Evolutionary conservation across 2,888 invertebrate genomes (phyloP), one percentile per base, ranked within the genome.

Genomic region (Limnephilus auricula): DNA sequence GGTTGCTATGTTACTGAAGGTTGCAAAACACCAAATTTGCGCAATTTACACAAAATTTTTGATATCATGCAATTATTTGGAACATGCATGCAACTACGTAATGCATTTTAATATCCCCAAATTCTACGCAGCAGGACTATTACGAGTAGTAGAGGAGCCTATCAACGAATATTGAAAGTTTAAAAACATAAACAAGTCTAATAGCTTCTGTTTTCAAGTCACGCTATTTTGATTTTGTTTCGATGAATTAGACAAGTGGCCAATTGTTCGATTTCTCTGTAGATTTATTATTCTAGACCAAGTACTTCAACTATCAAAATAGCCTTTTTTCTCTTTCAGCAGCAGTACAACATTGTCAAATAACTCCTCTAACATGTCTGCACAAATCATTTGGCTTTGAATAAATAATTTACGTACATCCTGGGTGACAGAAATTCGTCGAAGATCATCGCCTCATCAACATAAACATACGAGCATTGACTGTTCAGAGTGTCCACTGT

Each of bases 401-500:
- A 65, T 65, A 65, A 65, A 65, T n/a, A 65, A 65, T 65, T 65
- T 65, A 65, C n/a, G 2, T 32, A 37, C 34, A 82, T 82, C 82
- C 82, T 82, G 82, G 82, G 82, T 6, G 31, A 32, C 32, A 37
- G 82, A 82, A 34, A 82, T 82, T 34, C 82, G 34, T 82, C n/a
- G 82, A 82, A 82, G 10, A 32, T 82, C 34, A 37, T 34, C 82
- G n/a, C 18, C 82, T 82, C 34, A 82, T 82, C 32, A 82, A 82
- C 34, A 82, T 82, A 34, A 65, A 2, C 65, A 65, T 65, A n/a
- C 25, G 65, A 65, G 65, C 65, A 65, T 65, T 65, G 25, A 9
- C 65, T n/a, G 65, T 25, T 45, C 45, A 45, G 15, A 45, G 15
- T 45, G 13, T 45, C 65, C 65, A 65, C 25, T 65, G 65, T n/a